These are phyloP conservation scores for Carassius gibelio DNA, from an alignment of 2,113 vertebrate species.

Conservation along the genomic window DNA sequence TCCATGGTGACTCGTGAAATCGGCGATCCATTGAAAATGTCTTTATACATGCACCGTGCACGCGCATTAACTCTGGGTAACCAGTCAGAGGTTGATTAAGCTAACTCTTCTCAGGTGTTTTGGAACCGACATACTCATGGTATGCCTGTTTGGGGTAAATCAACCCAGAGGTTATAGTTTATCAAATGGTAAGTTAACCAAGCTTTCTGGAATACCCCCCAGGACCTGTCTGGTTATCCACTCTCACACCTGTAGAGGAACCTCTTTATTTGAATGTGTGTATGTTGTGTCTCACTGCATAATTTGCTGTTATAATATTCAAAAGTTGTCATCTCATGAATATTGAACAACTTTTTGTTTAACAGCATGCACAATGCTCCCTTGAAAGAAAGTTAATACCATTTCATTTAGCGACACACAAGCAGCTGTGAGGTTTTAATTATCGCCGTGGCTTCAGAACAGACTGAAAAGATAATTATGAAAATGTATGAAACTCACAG, in stretches of 20 bases:
- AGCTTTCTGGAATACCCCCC: too few relatives aligned
- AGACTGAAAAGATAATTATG: not conserved
- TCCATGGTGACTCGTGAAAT: too few relatives aligned
- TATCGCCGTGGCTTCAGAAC: not conserved
- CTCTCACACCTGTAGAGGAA: conserved; percentile 79
- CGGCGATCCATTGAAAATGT: too few relatives aligned
- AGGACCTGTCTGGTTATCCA: conserved; percentile 91
- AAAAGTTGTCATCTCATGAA: not conserved
- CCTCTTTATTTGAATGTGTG: conserved; percentile 81
- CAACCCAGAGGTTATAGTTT: too few relatives aligned
- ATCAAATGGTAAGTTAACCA: too few relatives aligned
- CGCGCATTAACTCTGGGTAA: too few relatives aligned
- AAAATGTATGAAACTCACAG: not conserved
- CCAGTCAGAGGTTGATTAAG: too few relatives aligned
- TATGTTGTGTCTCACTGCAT: not conserved
- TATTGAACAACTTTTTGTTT: not conserved
- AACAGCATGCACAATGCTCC: not conserved
- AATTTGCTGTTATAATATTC: not conserved
- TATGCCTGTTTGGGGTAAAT: too few relatives aligned
- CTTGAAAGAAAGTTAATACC: not conserved
- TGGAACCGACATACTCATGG: too few relatives aligned
- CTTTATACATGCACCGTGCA: too few relatives aligned
- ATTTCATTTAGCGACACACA: not conserved
- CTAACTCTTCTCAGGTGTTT: too few relatives aligned
- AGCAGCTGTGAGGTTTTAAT: not conserved